Evolutionary conservation across 2,888 invertebrate species (phyloP).

Genomic region (Trissonchulus sp.): DNA sequence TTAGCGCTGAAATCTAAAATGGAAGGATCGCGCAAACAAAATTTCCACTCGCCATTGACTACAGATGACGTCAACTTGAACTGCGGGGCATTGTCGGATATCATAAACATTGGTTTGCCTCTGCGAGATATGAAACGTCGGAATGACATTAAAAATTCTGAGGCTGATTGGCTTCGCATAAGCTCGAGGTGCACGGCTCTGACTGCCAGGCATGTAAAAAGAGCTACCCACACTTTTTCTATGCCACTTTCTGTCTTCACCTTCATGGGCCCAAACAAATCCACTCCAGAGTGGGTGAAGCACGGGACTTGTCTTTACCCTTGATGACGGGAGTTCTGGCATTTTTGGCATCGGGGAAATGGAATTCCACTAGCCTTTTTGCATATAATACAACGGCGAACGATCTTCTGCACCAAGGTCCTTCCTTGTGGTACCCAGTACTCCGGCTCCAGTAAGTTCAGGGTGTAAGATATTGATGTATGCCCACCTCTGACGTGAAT

Average conservation of each 20-base stretch:
- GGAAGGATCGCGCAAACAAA: not conserved
- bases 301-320: not conserved
- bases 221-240: constrained; percentile 44
- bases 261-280: no score
- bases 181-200: constrained; percentile 52
- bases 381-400: no score
- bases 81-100: constrained; percentile 53
- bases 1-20: constrained; percentile 11
- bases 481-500: no score
- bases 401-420: no score
- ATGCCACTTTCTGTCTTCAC: no score
- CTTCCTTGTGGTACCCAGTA: no score
- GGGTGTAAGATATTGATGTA: no score
- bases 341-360: no score
- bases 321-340: no score
- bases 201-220: constrained; percentile 53
- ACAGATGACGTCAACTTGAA: constrained; percentile 52
- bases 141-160: constrained; percentile 45
- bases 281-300: no score
- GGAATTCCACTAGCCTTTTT: no score
- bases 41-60: constrained; percentile 31
- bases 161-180: constrained; percentile 43
- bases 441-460: no score
- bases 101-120: constrained; percentile 47
- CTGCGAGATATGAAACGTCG: constrained; percentile 47